Evolutionary conservation across 1,140 invertebrate genomes (phyloP).

Genomic region (Acromyrmex heyeri): DNA sequence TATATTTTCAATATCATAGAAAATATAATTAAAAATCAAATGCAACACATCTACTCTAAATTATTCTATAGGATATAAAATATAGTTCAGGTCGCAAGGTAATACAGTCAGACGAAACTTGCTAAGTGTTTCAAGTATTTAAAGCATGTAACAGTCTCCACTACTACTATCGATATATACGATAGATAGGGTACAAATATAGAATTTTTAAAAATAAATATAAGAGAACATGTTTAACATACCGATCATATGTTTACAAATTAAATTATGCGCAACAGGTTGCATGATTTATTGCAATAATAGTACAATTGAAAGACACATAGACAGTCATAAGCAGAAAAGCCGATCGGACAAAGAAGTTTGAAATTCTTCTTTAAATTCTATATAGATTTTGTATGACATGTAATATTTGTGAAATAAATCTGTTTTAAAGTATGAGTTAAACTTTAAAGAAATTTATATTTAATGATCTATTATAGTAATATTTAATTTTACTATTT

Average conservation of each 20-base stretch:
- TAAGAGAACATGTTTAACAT: conserved; percentile 58
- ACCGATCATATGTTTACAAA: conserved; percentile 60
- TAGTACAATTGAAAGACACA: conserved; percentile 74
- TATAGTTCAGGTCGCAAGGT: neutral
- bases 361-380: conserved; percentile 77
- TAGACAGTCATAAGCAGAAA: conserved; percentile 39
- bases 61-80: conserved; percentile 26
- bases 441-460: conserved; percentile 24
- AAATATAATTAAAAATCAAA: conserved; percentile 2
- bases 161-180: conserved; percentile 66
- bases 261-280: conserved; percentile 64
- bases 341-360: conserved; percentile 68
- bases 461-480: conserved; percentile 14
- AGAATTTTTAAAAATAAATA: conserved; percentile 66
- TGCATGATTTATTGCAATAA: conserved; percentile 77
- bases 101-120: neutral
- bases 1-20: neutral
- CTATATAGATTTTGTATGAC: conserved; percentile 84
- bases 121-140: neutral
- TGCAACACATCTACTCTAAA: neutral
- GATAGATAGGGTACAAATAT: conserved; percentile 72
- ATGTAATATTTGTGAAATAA: conserved; percentile 81
- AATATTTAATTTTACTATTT: neutral
- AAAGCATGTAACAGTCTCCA: conserved; percentile 46
- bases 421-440: conserved; percentile 81